phyloP scores from a whole-genome alignment of 2,888 invertebrate genomes.

The Cerceris ruficornis region DNA sequence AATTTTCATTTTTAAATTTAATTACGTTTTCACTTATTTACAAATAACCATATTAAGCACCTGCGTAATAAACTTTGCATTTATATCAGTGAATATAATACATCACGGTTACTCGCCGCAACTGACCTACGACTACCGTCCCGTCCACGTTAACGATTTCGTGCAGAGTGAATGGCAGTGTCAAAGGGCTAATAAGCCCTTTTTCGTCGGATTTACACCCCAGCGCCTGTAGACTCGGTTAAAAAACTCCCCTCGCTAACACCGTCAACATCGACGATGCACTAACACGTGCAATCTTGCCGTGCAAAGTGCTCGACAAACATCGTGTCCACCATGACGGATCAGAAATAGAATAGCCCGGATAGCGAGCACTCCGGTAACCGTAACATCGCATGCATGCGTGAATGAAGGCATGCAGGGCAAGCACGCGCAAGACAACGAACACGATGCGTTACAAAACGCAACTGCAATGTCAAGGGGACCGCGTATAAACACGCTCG shows the following conservation, averaged over 20 bases:
- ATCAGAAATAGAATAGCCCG: constrained; percentile 56
- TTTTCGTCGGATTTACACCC: background rate
- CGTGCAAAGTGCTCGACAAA: constrained; percentile 51
- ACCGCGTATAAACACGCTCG: constrained; percentile 26
- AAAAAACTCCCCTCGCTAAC: constrained; percentile 23
- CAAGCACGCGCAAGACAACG: constrained; percentile 41
- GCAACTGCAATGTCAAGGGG: constrained; percentile 63
- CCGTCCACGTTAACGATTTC: too few species aligned
- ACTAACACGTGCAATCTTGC: constrained; percentile 33
- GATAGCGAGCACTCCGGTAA: constrained; percentile 30
- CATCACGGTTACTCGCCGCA: too few species aligned
- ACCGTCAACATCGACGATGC: constrained; percentile 13
- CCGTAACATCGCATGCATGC: constrained; percentile 42
- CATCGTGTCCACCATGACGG: constrained; percentile 48
- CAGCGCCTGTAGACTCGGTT: background rate
- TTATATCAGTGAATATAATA: too few species aligned
- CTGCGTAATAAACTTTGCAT: too few species aligned
- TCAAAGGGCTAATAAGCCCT: too few species aligned
- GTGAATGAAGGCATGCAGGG: constrained; percentile 32
- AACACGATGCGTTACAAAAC: constrained; percentile 38
- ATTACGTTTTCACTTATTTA: too few species aligned
- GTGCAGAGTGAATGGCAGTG: too few species aligned
- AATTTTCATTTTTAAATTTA: too few species aligned
- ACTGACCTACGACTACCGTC: too few species aligned
- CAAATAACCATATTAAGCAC: too few species aligned